Conservation (phyloP, 2,113 vertebrate genomes). For the Mesitornis unicolor region DNA sequence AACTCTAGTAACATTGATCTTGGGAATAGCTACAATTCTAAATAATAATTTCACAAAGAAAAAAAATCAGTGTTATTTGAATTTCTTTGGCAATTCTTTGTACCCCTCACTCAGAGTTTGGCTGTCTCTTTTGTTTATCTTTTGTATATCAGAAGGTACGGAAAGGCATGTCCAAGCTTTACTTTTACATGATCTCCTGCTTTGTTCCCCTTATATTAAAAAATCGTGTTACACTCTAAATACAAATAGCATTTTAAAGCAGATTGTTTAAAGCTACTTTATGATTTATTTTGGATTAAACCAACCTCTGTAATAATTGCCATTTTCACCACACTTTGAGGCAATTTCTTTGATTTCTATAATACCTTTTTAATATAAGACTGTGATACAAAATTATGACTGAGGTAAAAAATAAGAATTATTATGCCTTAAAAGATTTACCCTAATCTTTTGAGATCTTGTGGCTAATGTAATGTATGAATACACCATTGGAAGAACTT, state of each 20-base stretch:
- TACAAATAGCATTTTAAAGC: background rate
- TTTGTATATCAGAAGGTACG: background rate
- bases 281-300: background rate
- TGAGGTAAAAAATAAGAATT: background rate
- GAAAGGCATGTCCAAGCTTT: background rate
- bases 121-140: background rate
- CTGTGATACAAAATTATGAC: background rate
- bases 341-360: background rate
- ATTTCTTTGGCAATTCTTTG: background rate
- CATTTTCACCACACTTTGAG: background rate
- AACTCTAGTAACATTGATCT: background rate
- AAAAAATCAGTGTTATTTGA: background rate
- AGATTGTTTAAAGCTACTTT: background rate
- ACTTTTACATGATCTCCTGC: background rate
- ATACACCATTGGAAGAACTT: background rate
- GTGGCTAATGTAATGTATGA: background rate
- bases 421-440: background rate
- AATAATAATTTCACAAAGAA: background rate
- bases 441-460: background rate
- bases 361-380: background rate
- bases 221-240: background rate
- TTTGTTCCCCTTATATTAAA: background rate
- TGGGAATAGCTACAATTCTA: background rate
- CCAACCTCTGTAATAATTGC: background rate
- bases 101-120: background rate